A percentile compares a stretch with the other conserved stretches of the same genome.
Evolutionary conservation across 2,797 vertebrate genomes (phyloP).

Genomic region (Gallinago solitaria): DNA sequence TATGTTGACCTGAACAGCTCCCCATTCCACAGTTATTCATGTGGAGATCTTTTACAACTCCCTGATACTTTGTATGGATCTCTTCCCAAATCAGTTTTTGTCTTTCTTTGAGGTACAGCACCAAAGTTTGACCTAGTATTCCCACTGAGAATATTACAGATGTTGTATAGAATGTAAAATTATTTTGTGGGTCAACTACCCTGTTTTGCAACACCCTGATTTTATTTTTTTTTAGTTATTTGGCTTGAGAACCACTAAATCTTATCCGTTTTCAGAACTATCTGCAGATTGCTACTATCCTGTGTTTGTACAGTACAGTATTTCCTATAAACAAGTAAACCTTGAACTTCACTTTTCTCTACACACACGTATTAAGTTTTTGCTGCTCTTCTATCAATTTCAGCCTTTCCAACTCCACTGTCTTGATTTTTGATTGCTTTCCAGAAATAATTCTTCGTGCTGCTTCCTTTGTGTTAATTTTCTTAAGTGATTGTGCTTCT

Average conservation of each 20-base stretch:
- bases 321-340: background rate
- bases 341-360: background rate
- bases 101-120: background rate
- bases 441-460: background rate
- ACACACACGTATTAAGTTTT: background rate
- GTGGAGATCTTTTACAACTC: background rate
- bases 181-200: background rate
- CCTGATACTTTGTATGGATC: background rate
- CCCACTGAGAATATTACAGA: background rate
- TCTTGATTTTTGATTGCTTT: background rate
- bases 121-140: background rate
- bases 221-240: background rate
- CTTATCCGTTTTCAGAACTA: background rate
- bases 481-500: background rate
- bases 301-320: background rate
- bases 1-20: background rate
- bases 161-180: fast-evolving
- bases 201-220: background rate
- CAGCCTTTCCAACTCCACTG: background rate
- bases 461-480: background rate
- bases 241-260: background rate
- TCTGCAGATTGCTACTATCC: background rate
- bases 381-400: background rate
- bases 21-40: fast-evolving
- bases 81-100: background rate